A percentile compares a stretch with the other conserved stretches of the same genome.
These are phyloP conservation scores for Sminthurides aquaticus DNA, from an alignment of 2,888 invertebrate genomes.

Conservation along the genomic window DNA sequence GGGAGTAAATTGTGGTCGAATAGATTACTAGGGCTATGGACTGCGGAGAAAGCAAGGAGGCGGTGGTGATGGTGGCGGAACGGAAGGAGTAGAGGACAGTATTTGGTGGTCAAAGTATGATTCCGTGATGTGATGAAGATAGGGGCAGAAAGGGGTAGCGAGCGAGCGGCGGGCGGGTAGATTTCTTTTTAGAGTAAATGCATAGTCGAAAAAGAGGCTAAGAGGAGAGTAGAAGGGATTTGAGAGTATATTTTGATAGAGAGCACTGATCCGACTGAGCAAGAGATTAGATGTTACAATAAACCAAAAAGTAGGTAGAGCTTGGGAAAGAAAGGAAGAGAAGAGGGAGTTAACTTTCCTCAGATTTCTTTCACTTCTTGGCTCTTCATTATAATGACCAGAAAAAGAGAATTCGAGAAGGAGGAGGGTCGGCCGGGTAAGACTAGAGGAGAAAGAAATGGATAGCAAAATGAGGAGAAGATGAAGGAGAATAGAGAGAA, in stretches of 20 bases:
- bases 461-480: too few species aligned
- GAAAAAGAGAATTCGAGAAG: not conserved
- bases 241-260: conserved; percentile 12
- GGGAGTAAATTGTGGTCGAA: not conserved
- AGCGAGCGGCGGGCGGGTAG: too few species aligned
- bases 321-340: conserved; percentile 2
- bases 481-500: too few species aligned
- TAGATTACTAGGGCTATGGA: not conserved
- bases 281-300: conserved; percentile 14
- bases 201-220: not conserved
- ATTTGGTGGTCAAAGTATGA: too few species aligned
- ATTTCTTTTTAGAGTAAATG: not conserved
- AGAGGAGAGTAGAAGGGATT: not conserved
- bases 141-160: too few species aligned
- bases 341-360: conserved; percentile 3
- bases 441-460: too few species aligned
- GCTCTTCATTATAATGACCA: conserved; percentile 15
- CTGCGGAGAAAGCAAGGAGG: too few species aligned
- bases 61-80: not conserved
- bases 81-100: too few species aligned
- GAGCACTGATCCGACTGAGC: conserved; percentile 20
- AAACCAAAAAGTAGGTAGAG: not conserved
- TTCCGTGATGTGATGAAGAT: too few species aligned
- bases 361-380: conserved; percentile 1
- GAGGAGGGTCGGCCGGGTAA: conserved; percentile 4